Percentiles rank a stretch among this genome's conserved stretches.
Conservation (phyloP, 2,888 invertebrate genomes). For the Seira ritae region DNA sequence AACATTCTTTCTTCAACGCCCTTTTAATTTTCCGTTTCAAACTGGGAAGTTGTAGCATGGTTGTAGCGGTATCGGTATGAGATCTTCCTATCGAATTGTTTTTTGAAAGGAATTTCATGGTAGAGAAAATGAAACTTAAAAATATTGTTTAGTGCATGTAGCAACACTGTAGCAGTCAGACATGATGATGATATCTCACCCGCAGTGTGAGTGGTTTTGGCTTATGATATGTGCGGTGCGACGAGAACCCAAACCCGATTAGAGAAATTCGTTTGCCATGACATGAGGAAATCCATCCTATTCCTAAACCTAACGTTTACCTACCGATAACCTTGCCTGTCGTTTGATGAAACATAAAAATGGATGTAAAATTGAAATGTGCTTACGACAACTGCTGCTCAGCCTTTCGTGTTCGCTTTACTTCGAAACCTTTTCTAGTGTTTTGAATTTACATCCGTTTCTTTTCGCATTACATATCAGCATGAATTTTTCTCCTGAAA, state of each 20-base stretch:
- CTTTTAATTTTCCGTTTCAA: not conserved
- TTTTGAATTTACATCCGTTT: too few relatives aligned
- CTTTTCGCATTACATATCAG: not conserved
- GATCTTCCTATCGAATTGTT: not conserved
- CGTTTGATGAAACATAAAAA: slow-evolving; percentile 17
- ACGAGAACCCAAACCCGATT: not conserved
- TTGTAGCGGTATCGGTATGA: too few relatives aligned
- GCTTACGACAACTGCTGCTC: not conserved
- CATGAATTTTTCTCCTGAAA: not conserved
- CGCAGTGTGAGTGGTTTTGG: not conserved
- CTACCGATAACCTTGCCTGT: slow-evolving; percentile 36
- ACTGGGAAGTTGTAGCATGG: too few relatives aligned
- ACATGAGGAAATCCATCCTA: not conserved
- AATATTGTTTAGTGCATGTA: too few relatives aligned
- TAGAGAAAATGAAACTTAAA: not conserved
- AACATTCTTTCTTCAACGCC: not conserved
- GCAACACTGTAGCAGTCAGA: not conserved
- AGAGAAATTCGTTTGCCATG: not conserved
- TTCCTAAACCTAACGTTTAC: not conserved
- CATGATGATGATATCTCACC: not conserved
- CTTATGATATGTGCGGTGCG: not conserved
- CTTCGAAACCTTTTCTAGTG: too few relatives aligned
- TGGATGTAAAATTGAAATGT: slow-evolving; percentile 1
- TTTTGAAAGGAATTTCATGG: not conserved
- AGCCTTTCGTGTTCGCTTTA: not conserved